Conservation (phyloP, 2,888 invertebrate species). For the Sturmia bella region DNA sequence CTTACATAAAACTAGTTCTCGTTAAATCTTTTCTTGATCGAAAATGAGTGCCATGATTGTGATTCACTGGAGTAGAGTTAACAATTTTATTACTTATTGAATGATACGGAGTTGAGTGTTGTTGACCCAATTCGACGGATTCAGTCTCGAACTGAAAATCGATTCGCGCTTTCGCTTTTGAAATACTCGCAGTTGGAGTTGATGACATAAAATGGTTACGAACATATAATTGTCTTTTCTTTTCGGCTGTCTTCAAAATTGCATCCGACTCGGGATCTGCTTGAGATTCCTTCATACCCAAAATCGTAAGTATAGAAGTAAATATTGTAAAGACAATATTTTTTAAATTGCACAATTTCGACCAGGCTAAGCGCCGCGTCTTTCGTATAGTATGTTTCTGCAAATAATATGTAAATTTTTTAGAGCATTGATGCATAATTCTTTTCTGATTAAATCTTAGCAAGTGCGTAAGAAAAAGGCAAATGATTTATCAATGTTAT, state of each 20-base stretch:
- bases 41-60: constrained; percentile 74
- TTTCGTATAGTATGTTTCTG: constrained; percentile 78
- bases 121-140: constrained; percentile 74
- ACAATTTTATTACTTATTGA: constrained; percentile 74
- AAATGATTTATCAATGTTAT: no score
- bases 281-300: constrained; percentile 74
- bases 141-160: constrained; percentile 72
- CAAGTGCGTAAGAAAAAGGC: no score
- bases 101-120: constrained; percentile 74
- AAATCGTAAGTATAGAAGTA: constrained; percentile 74
- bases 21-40: constrained; percentile 77
- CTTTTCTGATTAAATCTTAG: no score
- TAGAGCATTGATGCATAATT: no score
- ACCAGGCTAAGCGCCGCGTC: constrained; percentile 77
- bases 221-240: constrained; percentile 63
- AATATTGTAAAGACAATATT: constrained; percentile 75
- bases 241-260: constrained; percentile 44
- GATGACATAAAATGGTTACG: constrained; percentile 68
- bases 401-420: constrained; percentile 1
- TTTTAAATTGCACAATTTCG: constrained; percentile 80
- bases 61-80: constrained; percentile 81
- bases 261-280: constrained; percentile 14
- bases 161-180: constrained; percentile 62
- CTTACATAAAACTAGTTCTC: constrained; percentile 74
- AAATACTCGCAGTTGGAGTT: constrained; percentile 64